These are phyloP conservation scores for Sinocyclocheilus maitianheensis DNA, from an alignment of 2,113 vertebrate genomes.

Conservation along the genomic window DNA sequence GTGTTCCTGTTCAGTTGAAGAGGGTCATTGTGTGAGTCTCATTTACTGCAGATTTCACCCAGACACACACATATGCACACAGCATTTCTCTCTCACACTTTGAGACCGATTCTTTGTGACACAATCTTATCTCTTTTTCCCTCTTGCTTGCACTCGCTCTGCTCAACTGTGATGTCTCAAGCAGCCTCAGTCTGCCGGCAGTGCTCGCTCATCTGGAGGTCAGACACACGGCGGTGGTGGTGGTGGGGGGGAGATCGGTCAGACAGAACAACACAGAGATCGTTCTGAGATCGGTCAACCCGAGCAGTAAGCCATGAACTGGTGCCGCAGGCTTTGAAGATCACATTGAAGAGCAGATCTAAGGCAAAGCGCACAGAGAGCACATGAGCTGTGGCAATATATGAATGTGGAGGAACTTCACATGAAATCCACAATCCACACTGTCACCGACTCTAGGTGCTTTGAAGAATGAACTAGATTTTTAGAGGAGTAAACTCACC, in stretches of 20 bases:
- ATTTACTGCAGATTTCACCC: slow-evolving; percentile 13
- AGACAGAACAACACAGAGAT: slow-evolving; percentile 11
- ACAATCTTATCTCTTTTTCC: neutral
- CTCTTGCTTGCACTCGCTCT: neutral
- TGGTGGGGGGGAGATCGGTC: slow-evolving; percentile 18
- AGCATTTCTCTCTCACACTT: slow-evolving; percentile 11
- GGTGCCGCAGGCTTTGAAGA: slow-evolving; percentile 46
- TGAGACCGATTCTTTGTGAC: neutral
- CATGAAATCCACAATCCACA: neutral
- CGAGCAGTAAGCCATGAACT: slow-evolving; percentile 39
- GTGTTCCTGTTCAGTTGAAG: neutral
- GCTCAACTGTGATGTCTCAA: slow-evolving; percentile 40
- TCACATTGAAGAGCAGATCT: slow-evolving; percentile 23
- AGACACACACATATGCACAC: slow-evolving; percentile 6
- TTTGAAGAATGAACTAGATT: neutral
- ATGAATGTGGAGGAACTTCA: neutral
- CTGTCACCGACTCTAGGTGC: neutral
- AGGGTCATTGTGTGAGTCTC: neutral
- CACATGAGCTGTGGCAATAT: neutral
- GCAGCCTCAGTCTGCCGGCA: slow-evolving; percentile 28
- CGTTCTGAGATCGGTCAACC: slow-evolving; percentile 33
- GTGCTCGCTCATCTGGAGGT: slow-evolving; percentile 49
- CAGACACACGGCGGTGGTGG: slow-evolving; percentile 37
- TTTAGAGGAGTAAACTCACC: neutral
- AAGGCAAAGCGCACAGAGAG: neutral